A percentile compares a stretch with the other conserved stretches of the same genome.
These are phyloP conservation scores for Trimorus sp. DNA, from an alignment of 2,888 invertebrate genomes.

Conservation along the genomic window DNA sequence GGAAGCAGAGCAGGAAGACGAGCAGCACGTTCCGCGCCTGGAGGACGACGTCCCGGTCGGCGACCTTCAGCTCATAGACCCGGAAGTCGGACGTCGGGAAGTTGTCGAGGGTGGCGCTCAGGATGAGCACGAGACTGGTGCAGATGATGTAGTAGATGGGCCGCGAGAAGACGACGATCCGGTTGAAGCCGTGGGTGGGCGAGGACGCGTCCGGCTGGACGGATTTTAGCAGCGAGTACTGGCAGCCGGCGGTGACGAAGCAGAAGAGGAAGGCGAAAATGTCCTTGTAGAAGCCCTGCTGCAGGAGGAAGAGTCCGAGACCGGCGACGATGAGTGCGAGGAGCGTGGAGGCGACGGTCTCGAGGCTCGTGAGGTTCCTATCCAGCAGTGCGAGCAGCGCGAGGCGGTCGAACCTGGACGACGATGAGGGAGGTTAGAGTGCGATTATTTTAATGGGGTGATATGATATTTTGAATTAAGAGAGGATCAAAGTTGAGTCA, in stretches of 20 bases:
- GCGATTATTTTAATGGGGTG: no score
- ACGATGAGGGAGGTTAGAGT: no score
- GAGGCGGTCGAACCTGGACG: conserved; percentile 94
- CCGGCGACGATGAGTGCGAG: conserved; percentile 93
- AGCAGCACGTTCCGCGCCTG: conserved; percentile 89
- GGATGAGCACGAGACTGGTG: conserved; percentile 76
- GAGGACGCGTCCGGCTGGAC: conserved; percentile 99
- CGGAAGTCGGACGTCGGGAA: conserved; percentile 80
- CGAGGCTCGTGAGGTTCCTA: conserved; percentile 91
- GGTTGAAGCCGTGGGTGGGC: conserved; percentile 98
- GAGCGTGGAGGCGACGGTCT: conserved; percentile 91
- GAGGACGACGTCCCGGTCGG: conserved; percentile 85
- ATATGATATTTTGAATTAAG: no score
- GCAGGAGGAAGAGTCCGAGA: conserved; percentile 91
- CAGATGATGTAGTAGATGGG: conserved; percentile 96
- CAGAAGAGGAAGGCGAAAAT: conserved; percentile 97
- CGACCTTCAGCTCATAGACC: conserved; percentile 82
- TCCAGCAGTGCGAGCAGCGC: conserved; percentile 96
- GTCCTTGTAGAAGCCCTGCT: conserved; percentile 94
- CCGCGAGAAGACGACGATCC: conserved; percentile 95
- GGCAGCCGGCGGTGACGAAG: conserved; percentile 98
- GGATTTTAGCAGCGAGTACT: conserved; percentile 97
- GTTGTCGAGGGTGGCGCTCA: conserved; percentile 80
- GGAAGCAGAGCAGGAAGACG: conserved; percentile 93
- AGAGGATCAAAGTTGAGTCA: no score